Conservation (phyloP, 2,797 vertebrate species). For the Takifugu rubripes region DNA sequence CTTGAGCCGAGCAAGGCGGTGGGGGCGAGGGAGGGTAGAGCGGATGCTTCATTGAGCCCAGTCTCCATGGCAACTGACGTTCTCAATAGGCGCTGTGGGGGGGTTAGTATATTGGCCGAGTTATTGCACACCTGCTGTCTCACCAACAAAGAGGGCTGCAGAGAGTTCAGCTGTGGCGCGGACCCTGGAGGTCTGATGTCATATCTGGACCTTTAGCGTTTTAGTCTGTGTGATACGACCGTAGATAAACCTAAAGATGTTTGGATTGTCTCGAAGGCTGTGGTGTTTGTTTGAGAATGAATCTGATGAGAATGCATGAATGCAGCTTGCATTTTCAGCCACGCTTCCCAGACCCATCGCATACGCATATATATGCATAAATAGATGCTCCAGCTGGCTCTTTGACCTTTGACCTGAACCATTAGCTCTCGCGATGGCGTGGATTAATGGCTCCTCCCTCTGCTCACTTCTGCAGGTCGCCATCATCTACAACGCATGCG, state of each 20-base stretch:
- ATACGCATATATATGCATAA: no score
- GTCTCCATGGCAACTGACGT: slow-evolving; percentile 74
- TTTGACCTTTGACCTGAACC: slow-evolving; percentile 54
- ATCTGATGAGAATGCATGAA: no score
- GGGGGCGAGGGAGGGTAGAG: slow-evolving; percentile 27
- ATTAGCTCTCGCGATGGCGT: slow-evolving; percentile 27
- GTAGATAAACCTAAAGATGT: no score
- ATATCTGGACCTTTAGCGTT: not conserved
- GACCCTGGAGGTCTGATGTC: slow-evolving; percentile 14
- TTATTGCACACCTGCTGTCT: slow-evolving; percentile 71
- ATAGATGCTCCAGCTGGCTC: slow-evolving; percentile 53
- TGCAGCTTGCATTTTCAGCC: no score
- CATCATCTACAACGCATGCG: slow-evolving; percentile 17
- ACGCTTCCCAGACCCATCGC: not conserved
- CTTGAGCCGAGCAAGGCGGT: slow-evolving; percentile 19
- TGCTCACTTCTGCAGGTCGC: slow-evolving; percentile 20
- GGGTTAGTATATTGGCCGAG: slow-evolving; percentile 52
- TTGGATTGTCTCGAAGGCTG: no score
- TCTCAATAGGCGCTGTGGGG: slow-evolving; percentile 54
- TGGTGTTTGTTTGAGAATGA: no score
- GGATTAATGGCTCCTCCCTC: slow-evolving; percentile 50
- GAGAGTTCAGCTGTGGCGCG: slow-evolving; percentile 42
- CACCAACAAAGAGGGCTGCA: slow-evolving; percentile 52
- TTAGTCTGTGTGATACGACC: not conserved
- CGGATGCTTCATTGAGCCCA: slow-evolving; percentile 62